Evolutionary conservation across 2,888 invertebrate genomes (phyloP).

Genomic region (Xestia ashworthii): DNA sequence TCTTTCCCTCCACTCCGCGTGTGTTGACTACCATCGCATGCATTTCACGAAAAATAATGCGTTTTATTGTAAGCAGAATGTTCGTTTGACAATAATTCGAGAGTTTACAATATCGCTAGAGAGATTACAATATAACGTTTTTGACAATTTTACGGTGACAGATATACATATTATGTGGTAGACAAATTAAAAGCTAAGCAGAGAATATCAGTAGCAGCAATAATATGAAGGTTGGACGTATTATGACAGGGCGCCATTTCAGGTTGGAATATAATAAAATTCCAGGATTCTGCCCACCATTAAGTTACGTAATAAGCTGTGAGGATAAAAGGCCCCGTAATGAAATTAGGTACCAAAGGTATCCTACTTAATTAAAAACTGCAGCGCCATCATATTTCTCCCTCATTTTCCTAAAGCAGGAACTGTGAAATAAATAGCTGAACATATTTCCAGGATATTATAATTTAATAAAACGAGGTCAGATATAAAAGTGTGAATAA

Average conservation of each 20-base stretch:
- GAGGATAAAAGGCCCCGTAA: constrained; percentile 1
- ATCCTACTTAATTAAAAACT: constrained; percentile 23
- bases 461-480: constrained; percentile 32
- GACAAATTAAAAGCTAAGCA: not conserved
- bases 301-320: not conserved
- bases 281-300: not conserved
- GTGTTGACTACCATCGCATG: too few relatives aligned
- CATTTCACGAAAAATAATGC: too few relatives aligned
- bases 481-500: constrained; percentile 35
- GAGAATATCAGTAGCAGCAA: not conserved
- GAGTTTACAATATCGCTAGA: too few relatives aligned
- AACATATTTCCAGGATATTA: constrained; percentile 12
- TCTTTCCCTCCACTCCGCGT: too few relatives aligned
- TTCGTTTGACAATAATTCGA: too few relatives aligned
- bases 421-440: not conserved
- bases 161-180: too few relatives aligned
- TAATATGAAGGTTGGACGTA: not conserved
- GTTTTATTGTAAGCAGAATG: too few relatives aligned
- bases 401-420: not conserved
- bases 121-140: too few relatives aligned
- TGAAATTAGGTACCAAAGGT: constrained; percentile 1
- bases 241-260: not conserved
- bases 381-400: not conserved
- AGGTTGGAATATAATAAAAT: not conserved
- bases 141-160: too few relatives aligned